Conservation (phyloP, 2,797 vertebrate genomes). For the Hoplostethus atlanticus region DNA sequence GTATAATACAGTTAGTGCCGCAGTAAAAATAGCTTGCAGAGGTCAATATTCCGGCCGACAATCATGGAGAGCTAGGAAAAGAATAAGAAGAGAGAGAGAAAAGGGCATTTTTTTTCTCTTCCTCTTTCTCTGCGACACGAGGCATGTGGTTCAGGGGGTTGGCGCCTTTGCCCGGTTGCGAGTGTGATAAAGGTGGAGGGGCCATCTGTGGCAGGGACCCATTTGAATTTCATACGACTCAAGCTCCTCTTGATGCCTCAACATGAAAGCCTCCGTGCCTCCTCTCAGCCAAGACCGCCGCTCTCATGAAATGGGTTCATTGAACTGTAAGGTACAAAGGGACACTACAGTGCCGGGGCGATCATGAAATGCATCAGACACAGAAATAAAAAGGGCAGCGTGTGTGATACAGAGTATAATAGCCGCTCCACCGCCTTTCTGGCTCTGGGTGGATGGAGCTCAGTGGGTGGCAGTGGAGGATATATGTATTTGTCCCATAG, state of each 20-base stretch:
- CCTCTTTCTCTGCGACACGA: slow-evolving; percentile 9
- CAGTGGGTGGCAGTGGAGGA: slow-evolving; percentile 52
- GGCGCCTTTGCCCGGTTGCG: slow-evolving; percentile 12
- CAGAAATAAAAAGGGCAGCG: slow-evolving; percentile 36
- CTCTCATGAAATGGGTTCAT: slow-evolving; percentile 65
- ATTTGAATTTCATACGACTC: slow-evolving; percentile 80
- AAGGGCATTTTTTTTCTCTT: not conserved
- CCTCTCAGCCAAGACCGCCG: slow-evolving; percentile 52
- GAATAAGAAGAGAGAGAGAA: not conserved
- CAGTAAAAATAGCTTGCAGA: slow-evolving; percentile 11
- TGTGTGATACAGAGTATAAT: slow-evolving; percentile 32
- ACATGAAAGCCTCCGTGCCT: slow-evolving; percentile 76
- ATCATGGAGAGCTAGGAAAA: not conserved
- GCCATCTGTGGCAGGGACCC: slow-evolving; percentile 60
- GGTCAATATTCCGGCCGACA: not conserved
- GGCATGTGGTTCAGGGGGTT: slow-evolving; percentile 20
- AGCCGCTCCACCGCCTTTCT: slow-evolving; percentile 39
- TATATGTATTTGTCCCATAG: slow-evolving; percentile 46
- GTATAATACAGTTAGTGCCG: not conserved
- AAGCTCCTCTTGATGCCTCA: slow-evolving; percentile 72
- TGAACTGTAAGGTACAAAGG: slow-evolving; percentile 70
- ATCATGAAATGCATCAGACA: slow-evolving; percentile 61
- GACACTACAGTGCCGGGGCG: slow-evolving; percentile 50
- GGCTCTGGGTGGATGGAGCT: slow-evolving; percentile 39
- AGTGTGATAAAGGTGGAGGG: slow-evolving; percentile 51